These are phyloP conservation scores for Anastrepha ludens DNA, from an alignment of 1,140 invertebrate species.

Conservation along the genomic window DNA sequence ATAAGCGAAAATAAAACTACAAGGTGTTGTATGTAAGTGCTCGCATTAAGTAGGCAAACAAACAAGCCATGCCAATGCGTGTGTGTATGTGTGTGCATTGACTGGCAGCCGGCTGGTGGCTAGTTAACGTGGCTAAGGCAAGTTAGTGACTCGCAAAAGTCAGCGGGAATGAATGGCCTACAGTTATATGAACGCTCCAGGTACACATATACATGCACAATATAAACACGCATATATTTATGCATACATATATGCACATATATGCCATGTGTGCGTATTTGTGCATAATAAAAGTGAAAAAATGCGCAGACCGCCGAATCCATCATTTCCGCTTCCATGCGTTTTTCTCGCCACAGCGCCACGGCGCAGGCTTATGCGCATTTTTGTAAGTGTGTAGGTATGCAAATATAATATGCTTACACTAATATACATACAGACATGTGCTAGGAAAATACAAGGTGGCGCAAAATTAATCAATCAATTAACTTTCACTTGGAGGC, in stretches of 20 bases:
- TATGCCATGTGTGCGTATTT: neutral
- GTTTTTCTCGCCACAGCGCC: constrained; percentile 50
- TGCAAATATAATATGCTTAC: too few relatives aligned
- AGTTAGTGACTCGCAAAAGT: neutral
- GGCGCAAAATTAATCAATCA: too few relatives aligned
- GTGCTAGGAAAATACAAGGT: too few relatives aligned
- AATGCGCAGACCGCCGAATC: constrained; percentile 66
- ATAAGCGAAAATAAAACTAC: neutral
- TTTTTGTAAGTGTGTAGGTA: neutral
- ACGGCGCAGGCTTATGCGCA: neutral
- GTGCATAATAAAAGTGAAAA: constrained; percentile 34
- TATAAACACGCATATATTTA: neutral
- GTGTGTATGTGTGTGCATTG: neutral
- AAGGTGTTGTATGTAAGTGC: constrained; percentile 1
- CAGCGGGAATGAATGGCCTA: neutral
- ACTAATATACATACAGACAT: too few relatives aligned
- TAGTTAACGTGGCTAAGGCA: neutral
- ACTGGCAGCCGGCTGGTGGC: neutral
- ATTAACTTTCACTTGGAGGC: too few relatives aligned
- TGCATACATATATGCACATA: neutral
- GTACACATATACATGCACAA: neutral
- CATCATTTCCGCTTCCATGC: constrained; percentile 73
- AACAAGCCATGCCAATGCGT: constrained; percentile 1
- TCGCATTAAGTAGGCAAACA: constrained; percentile 20
- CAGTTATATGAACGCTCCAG: too few relatives aligned